Evolutionary conservation across 2,797 vertebrate genomes (phyloP).

Genomic region (Scolopax rusticola): DNA sequence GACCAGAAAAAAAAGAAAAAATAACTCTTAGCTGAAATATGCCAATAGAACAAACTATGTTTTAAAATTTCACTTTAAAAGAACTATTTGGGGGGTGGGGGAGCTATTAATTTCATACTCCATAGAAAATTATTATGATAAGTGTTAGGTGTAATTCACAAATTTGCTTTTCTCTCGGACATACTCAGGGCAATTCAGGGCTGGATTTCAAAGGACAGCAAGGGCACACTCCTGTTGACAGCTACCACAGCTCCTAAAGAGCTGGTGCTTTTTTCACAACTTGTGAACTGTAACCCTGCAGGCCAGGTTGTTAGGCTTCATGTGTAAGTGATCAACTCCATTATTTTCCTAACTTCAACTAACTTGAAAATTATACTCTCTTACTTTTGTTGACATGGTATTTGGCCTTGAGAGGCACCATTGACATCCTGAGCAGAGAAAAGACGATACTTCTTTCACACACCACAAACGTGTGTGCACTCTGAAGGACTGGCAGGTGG

Average conservation of each 20-base stretch:
- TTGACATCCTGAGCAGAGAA: neutral
- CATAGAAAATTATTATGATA: neutral
- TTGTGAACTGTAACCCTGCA: neutral
- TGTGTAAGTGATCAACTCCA: neutral
- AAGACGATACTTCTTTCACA: neutral
- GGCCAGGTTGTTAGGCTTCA: neutral
- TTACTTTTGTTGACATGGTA: conserved; percentile 29
- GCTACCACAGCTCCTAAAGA: neutral
- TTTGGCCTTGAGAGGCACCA: conserved; percentile 11
- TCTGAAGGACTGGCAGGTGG: neutral
- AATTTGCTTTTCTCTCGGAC: neutral
- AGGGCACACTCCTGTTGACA: accelerated
- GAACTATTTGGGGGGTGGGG: neutral
- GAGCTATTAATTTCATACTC: neutral
- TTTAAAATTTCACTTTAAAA: neutral
- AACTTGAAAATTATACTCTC: conserved; percentile 13
- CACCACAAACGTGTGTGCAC: neutral
- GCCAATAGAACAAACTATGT: neutral
- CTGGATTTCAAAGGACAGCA: neutral
- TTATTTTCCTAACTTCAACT: neutral
- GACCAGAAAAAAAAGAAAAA: neutral
- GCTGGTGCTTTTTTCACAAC: neutral
- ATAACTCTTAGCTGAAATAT: neutral
- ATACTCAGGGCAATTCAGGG: neutral
- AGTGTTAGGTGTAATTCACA: accelerated